Conservation (phyloP, 2,113 vertebrate species). For the Rissa tridactyla region DNA sequence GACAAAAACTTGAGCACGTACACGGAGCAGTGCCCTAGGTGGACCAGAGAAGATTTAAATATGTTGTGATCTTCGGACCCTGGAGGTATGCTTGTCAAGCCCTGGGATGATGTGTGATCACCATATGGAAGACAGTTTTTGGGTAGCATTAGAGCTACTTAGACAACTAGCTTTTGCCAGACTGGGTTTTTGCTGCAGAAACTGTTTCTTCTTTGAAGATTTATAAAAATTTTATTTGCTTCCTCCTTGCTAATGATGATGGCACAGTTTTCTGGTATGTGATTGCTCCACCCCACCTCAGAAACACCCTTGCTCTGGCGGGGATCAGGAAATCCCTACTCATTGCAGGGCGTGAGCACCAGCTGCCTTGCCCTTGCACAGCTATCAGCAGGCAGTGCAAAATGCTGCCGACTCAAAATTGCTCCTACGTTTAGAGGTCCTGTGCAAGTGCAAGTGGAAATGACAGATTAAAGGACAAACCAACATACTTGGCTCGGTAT, state of each 20-base stretch:
- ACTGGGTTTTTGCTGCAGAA: not conserved
- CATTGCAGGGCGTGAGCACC: not conserved
- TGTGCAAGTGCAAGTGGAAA: not conserved
- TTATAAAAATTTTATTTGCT: not conserved
- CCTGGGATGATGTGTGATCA: not conserved
- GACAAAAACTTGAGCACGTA: not conserved
- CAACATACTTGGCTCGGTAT: accelerated
- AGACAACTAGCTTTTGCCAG: not conserved
- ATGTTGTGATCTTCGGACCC: not conserved
- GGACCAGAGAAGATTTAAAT: not conserved
- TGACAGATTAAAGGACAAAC: not conserved
- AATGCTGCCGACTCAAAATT: not conserved
- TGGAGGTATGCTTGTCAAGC: not conserved
- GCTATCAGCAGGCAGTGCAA: not conserved
- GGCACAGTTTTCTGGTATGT: not conserved
- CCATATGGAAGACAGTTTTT: not conserved
- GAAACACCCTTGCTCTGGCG: not conserved
- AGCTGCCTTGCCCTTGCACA: not conserved
- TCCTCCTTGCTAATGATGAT: not conserved
- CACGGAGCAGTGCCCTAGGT: not conserved
- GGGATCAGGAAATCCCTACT: not conserved
- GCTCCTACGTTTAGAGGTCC: not conserved
- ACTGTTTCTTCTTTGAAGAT: not conserved
- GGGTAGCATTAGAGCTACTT: not conserved
- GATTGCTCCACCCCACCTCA: not conserved